phyloP scores from a whole-genome alignment of 2,797 vertebrate genomes.

The Australoheros facetus region DNA sequence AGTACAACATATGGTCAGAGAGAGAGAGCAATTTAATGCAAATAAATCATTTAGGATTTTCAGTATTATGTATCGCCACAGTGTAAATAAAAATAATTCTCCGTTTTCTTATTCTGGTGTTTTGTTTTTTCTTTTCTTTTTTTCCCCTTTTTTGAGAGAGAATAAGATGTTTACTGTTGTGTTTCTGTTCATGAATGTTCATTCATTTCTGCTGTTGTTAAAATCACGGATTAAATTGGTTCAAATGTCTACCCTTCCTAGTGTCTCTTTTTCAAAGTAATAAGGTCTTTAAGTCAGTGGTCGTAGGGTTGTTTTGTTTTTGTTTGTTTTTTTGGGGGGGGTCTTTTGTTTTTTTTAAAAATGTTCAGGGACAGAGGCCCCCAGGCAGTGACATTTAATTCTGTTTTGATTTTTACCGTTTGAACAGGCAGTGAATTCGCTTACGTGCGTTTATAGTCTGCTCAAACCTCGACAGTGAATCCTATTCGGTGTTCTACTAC shows the following conservation, averaged over 20 bases:
- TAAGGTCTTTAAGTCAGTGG: neutral
- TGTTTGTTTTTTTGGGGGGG: no score
- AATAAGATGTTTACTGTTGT: conserved; percentile 57
- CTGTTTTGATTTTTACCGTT: neutral
- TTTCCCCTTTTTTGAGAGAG: conserved; percentile 52
- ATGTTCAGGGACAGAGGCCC: neutral
- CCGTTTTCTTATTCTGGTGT: conserved; percentile 73
- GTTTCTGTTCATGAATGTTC: conserved; percentile 58
- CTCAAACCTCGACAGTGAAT: neutral
- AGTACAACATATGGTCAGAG: conserved; percentile 43
- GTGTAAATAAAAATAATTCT: conserved; percentile 72
- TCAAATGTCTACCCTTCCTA: conserved; percentile 52
- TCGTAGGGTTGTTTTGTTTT: neutral
- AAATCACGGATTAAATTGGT: conserved; percentile 53
- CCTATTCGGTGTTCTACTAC: conserved; percentile 46
- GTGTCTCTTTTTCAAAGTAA: conserved; percentile 21
- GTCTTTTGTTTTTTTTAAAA: no score
- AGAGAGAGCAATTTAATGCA: conserved; percentile 81
- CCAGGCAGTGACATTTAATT: neutral
- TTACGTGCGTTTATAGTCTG: neutral
- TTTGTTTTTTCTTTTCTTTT: conserved; percentile 59
- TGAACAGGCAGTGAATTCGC: neutral
- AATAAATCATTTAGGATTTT: conserved; percentile 59
- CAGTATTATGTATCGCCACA: conserved; percentile 82
- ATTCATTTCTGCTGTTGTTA: conserved; percentile 58